Conservation (phyloP, 2,888 invertebrate species). For the Mesochorus sp. region DNA sequence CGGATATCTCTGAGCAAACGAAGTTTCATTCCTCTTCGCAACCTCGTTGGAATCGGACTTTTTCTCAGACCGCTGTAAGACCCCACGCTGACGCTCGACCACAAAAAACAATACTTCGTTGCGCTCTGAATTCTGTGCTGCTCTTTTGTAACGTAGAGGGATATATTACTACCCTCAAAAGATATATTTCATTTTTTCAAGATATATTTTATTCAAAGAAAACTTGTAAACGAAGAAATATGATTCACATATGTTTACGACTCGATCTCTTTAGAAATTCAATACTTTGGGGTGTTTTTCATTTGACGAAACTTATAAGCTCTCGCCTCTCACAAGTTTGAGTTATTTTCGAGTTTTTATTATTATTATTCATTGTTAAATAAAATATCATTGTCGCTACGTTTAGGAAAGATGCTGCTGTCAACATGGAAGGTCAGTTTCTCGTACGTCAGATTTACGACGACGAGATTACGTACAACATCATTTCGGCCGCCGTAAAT, state of each 20-base stretch:
- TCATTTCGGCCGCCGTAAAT: constrained; percentile 95
- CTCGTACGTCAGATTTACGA: constrained; percentile 97
- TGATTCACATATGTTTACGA: too few species aligned
- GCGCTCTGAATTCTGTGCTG: neutral
- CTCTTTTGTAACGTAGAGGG: too few species aligned
- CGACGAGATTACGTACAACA: constrained; percentile 96
- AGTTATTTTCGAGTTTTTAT: too few species aligned
- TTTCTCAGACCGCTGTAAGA: neutral
- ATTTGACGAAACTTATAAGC: too few species aligned
- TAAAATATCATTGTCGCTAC: constrained; percentile 63
- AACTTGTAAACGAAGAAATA: too few species aligned
- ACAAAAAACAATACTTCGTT: neutral
- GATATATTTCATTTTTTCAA: too few species aligned
- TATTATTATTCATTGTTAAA: too few species aligned
- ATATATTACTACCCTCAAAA: too few species aligned
- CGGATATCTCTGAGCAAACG: constrained; percentile 38
- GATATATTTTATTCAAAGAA: too few species aligned
- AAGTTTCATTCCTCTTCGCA: constrained; percentile 22
- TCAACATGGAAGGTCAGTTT: constrained; percentile 97
- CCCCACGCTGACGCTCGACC: neutral
- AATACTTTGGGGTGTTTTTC: too few species aligned
- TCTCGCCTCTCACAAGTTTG: too few species aligned
- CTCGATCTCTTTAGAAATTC: too few species aligned
- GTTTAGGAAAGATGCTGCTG: constrained; percentile 94
- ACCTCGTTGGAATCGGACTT: constrained; percentile 23